Evolutionary conservation across 1,140 invertebrate genomes (phyloP).

Genomic region (Magallana gigas): DNA sequence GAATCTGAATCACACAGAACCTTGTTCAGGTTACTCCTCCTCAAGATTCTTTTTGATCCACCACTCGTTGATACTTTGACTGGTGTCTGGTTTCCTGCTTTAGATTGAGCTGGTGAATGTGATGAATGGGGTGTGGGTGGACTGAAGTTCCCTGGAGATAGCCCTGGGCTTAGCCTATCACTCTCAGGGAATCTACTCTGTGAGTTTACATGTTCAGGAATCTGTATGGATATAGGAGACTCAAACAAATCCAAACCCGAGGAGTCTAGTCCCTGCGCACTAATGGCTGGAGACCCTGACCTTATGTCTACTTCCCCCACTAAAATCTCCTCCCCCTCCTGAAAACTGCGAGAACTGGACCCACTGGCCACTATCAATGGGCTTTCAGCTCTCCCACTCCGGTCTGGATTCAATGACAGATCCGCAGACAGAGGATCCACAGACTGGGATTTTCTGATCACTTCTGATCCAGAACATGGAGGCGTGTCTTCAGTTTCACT

Average conservation of each 20-base stretch:
- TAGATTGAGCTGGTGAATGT: no score
- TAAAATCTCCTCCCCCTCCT: neutral
- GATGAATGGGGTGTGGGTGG: neutral
- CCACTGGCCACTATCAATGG: neutral
- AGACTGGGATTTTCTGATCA: neutral
- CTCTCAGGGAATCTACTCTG: neutral
- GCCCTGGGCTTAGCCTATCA: neutral
- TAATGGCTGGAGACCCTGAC: neutral
- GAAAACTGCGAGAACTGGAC: neutral
- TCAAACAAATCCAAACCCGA: constrained; percentile 25
- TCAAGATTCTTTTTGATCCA: neutral
- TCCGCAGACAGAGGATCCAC: neutral
- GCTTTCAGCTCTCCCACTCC: neutral
- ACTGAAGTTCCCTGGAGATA: neutral
- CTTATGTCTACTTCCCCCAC: neutral
- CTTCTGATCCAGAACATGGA: neutral
- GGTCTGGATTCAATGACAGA: neutral
- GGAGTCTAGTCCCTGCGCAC: neutral
- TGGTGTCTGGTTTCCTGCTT: neutral
- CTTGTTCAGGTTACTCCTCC: neutral
- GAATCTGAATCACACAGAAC: neutral
- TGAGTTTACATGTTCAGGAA: neutral
- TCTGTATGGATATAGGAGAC: neutral
- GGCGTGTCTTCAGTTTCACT: constrained; percentile 14
- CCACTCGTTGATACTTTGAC: neutral